A percentile compares a stretch with the other conserved stretches of the same genome.
phyloP scores from a whole-genome alignment of 2,888 invertebrate genomes.

The Thalpophila matura region DNA sequence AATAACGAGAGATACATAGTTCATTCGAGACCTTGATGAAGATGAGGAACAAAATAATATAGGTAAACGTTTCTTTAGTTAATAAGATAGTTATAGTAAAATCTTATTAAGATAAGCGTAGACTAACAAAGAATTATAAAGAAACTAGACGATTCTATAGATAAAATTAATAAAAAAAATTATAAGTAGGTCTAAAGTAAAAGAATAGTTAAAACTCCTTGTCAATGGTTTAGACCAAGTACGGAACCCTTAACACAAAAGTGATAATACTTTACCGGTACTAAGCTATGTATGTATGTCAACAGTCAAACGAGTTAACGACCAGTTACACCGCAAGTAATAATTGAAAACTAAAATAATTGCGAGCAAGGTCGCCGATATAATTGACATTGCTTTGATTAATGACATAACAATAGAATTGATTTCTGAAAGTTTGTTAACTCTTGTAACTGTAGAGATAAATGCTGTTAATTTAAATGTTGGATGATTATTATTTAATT shows the following conservation, averaged over 20 bases:
- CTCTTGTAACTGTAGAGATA: not conserved
- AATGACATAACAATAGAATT: conserved; percentile 15
- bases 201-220: not conserved
- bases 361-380: conserved; percentile 46
- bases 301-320: conserved; percentile 42
- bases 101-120: not conserved
- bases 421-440: conserved; percentile 19
- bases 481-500: no score
- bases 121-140: rapidly evolving
- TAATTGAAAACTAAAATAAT: conserved; percentile 53
- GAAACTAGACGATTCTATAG: not conserved
- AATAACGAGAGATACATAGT: not conserved
- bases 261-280: conserved; percentile 16
- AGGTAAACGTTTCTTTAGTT: no score
- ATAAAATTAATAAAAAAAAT: not conserved
- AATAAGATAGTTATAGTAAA: not conserved
- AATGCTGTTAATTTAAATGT: no score
- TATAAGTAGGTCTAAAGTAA: not conserved
- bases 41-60: rapidly evolving
- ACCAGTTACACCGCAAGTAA: conserved; percentile 14
- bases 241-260: conserved; percentile 13
- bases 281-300: conserved; percentile 40
- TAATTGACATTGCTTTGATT: conserved; percentile 40
- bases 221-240: not conserved
- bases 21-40: no score